Evolutionary conservation across 2,797 vertebrate genomes (phyloP).

Genomic region (Petrocephalus schoutedeni): DNA sequence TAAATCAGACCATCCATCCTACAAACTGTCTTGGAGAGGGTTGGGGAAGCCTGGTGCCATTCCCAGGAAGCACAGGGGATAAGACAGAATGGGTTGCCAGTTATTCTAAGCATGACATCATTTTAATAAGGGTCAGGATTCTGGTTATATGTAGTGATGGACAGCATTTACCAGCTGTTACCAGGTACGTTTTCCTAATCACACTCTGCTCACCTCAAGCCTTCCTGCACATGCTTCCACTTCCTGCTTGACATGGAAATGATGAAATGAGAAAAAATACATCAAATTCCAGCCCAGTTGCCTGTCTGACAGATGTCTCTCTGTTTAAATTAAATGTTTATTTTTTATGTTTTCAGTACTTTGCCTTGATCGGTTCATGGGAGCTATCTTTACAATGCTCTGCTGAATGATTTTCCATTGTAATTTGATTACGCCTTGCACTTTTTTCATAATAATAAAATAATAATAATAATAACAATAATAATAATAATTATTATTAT

Average conservation of each 20-base stretch:
- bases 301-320: neutral
- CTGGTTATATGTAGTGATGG: neutral
- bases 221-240: neutral
- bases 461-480: neutral
- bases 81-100: neutral
- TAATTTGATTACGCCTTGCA: neutral
- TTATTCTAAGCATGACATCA: neutral
- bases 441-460: neutral
- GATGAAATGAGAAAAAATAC: neutral
- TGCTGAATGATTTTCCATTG: neutral
- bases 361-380: neutral
- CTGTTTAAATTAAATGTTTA: neutral
- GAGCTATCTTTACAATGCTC: neutral
- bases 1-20: neutral
- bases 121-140: neutral
- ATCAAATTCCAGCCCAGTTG: neutral
- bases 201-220: neutral
- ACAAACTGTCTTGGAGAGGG: neutral
- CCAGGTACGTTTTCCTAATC: neutral
- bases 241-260: neutral
- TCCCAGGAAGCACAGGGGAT: neutral
- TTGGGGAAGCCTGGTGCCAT: neutral
- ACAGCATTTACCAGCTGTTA: neutral
- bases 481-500: too few species aligned
- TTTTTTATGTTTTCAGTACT: neutral